A percentile compares a stretch with the other conserved stretches of the same genome.
Evolutionary conservation across 1,140 invertebrate species (phyloP).

Genomic region (Hylyphantes graminicola): DNA sequence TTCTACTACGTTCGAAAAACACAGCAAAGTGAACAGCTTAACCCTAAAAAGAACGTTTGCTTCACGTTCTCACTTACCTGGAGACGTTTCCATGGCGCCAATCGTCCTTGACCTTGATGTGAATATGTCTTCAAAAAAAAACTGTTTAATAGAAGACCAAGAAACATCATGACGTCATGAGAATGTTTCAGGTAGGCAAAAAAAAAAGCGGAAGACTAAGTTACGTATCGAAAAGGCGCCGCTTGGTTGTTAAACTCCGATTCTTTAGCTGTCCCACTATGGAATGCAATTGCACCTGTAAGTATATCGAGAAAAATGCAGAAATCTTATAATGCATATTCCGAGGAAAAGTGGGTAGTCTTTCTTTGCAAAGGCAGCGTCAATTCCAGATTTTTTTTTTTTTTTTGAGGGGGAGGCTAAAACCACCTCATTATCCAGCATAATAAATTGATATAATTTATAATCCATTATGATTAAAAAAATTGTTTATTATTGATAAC

Average conservation of each 20-base stretch:
- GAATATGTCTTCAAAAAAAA: not conserved
- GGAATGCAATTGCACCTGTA: not conserved
- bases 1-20: too few species aligned
- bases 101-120: constrained; percentile 37
- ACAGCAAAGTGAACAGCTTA: too few species aligned
- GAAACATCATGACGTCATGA: constrained; percentile 21
- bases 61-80: not conserved
- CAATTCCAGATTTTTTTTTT: not conserved
- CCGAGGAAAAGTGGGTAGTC: not conserved
- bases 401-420: not conserved
- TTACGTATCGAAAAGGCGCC: constrained; percentile 22
- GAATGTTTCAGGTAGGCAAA: constrained; percentile 14
- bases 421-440: not conserved
- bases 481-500: too few species aligned
- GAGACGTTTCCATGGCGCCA: not conserved
- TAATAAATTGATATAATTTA: not conserved
- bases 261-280: not conserved
- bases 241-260: constrained; percentile 32
- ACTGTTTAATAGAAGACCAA: constrained; percentile 29
- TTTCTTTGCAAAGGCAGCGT: not conserved
- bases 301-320: not conserved
- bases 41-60: too few species aligned
- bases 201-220: constrained; percentile 38
- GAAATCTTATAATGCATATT: not conserved
- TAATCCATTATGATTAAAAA: too few species aligned